A percentile compares a stretch with the other conserved stretches of the same genome.
phyloP scores from a whole-genome alignment of 2,888 invertebrate species.

The Sinohyriopsis cumingii region DNA sequence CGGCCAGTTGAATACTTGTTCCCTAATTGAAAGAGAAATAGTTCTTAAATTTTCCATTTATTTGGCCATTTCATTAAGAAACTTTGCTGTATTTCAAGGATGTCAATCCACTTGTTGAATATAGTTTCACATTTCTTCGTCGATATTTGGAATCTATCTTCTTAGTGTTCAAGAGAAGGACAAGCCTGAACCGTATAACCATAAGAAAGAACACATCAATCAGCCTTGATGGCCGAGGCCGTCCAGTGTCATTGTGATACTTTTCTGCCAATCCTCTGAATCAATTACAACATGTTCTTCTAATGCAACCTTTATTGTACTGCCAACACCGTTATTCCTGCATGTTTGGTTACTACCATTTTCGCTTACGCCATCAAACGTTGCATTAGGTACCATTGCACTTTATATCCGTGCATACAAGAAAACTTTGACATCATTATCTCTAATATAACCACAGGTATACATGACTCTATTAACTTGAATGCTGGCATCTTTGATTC shows the following conservation, averaged over 20 bases:
- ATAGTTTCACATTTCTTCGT: slow-evolving; percentile 14
- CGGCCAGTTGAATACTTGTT: slow-evolving; percentile 16
- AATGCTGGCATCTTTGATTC: too few species aligned
- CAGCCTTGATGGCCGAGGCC: slow-evolving; percentile 13
- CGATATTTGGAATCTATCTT: slow-evolving; percentile 18
- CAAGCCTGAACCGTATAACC: slow-evolving; percentile 17
- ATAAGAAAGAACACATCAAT: slow-evolving; percentile 33
- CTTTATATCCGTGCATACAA: too few species aligned
- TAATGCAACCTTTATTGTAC: too few species aligned
- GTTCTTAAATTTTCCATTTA: neutral
- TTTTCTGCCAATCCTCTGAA: too few species aligned
- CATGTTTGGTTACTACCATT: too few species aligned
- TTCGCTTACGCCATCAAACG: too few species aligned
- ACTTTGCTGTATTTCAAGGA: slow-evolving; percentile 11
- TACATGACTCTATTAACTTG: too few species aligned
- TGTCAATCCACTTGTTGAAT: slow-evolving; percentile 26
- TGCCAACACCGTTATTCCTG: too few species aligned
- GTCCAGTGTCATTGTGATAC: neutral
- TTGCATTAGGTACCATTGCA: too few species aligned
- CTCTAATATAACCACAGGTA: too few species aligned
- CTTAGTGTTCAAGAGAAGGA: slow-evolving; percentile 16
- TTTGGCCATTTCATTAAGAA: slow-evolving; percentile 24
- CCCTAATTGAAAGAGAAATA: slow-evolving; percentile 15
- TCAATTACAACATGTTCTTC: too few species aligned
- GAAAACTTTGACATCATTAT: too few species aligned